Percentiles rank a stretch among this genome's conserved stretches.
Evolutionary conservation across 2,113 vertebrate species (phyloP).

Genomic region (Siniperca knerii): DNA sequence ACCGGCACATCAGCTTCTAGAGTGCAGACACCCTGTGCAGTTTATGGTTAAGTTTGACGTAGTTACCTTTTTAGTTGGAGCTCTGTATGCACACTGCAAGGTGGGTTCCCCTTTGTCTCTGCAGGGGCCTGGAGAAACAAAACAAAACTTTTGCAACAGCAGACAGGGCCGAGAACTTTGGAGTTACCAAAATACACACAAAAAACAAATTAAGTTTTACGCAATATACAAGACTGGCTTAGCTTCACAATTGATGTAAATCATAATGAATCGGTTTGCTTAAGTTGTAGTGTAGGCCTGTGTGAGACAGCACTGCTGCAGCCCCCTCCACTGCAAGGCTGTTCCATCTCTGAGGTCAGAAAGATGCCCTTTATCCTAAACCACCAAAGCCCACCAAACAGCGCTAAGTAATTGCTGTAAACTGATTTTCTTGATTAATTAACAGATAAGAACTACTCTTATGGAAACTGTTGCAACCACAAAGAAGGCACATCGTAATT

Average conservation of each 20-base stretch:
- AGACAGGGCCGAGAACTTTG: neutral
- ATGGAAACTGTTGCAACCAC: conserved; percentile 41
- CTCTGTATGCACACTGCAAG: neutral
- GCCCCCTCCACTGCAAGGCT: neutral
- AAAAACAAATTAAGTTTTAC: neutral
- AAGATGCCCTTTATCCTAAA: conserved; percentile 20
- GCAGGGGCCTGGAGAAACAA: conserved; percentile 36
- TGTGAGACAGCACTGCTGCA: neutral
- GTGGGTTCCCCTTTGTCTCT: conserved; percentile 50
- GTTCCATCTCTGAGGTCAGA: neutral
- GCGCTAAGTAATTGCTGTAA: neutral
- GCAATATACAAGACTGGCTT: neutral
- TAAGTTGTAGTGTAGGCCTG: neutral
- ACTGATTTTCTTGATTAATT: neutral
- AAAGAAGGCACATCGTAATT: neutral
- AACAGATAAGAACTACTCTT: neutral
- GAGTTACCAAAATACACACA: neutral
- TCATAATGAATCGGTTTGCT: neutral
- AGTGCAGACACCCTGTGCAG: conserved; percentile 32
- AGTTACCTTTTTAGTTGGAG: conserved; percentile 34
- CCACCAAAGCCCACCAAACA: neutral
- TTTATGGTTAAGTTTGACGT: conserved; percentile 63
- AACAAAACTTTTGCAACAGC: conserved; percentile 14
- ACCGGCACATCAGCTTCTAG: conserved; percentile 42
- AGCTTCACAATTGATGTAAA: neutral